These are phyloP conservation scores for Pogoniulus pusillus DNA, from an alignment of 2,797 vertebrate species.

Conservation along the genomic window DNA sequence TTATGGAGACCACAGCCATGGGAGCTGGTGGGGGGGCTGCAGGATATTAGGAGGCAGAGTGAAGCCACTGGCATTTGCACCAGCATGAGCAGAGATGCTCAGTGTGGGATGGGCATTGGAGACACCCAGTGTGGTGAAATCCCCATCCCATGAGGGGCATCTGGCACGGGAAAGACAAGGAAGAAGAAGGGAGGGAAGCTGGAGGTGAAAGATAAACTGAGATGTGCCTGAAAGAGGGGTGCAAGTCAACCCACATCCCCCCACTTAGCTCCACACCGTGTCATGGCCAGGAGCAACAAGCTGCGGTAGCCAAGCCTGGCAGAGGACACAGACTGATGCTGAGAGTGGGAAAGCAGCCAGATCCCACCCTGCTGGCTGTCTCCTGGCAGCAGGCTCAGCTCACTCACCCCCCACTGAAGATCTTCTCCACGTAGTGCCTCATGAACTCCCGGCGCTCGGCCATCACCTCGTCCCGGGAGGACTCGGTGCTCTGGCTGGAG, in stretches of 20 bases:
- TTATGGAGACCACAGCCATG: rapidly evolving
- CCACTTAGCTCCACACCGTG: rapidly evolving
- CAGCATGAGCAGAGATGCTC: neutral
- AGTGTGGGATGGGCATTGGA: neutral
- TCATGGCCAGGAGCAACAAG: neutral
- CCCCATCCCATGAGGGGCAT: rapidly evolving
- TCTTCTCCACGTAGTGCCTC: slow-evolving; percentile 89
- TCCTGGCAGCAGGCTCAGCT: neutral
- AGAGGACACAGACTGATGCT: neutral
- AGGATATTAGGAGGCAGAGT: neutral
- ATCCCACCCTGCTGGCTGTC: neutral
- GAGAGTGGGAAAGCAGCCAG: rapidly evolving
- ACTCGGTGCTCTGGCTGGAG: slow-evolving; percentile 87
- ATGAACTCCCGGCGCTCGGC: slow-evolving; percentile 85
- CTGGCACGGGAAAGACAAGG: neutral
- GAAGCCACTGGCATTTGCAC: neutral
- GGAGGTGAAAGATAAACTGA: neutral
- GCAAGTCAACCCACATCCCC: rapidly evolving
- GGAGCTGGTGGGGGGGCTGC: neutral
- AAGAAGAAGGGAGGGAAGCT: neutral
- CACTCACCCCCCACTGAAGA: slow-evolving; percentile 88
- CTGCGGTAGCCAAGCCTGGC: rapidly evolving
- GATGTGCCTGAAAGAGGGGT: rapidly evolving
- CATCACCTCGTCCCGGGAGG: slow-evolving; percentile 72
- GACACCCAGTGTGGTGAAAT: neutral